phyloP scores from a whole-genome alignment of 64 coral and sea anemone species.

The Astreopora myriophthalma region DNA sequence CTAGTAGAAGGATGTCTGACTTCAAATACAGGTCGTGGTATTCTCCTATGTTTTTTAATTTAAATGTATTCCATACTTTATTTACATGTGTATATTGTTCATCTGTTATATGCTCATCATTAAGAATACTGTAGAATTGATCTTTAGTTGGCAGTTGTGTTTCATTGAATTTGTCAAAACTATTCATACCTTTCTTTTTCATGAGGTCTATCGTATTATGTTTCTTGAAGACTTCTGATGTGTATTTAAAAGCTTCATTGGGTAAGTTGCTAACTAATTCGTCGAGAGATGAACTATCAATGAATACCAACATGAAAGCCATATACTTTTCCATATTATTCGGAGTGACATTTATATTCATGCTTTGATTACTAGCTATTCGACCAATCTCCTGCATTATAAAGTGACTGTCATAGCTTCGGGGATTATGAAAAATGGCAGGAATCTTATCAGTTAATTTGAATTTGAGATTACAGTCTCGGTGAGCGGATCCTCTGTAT shows the following conservation, averaged over 20 bases:
- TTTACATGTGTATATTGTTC: background rate
- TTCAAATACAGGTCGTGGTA: background rate
- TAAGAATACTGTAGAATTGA: background rate
- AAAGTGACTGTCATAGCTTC: background rate
- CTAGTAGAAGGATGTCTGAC: background rate
- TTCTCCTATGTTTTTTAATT: background rate
- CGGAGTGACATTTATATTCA: background rate
- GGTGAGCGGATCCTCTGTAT: background rate
- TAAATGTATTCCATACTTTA: background rate
- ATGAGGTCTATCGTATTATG: background rate
- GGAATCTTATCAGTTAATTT: background rate
- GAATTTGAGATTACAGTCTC: background rate
- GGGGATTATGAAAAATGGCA: background rate
- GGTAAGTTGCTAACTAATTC: background rate
- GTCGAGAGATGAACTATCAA: background rate
- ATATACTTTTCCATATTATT: background rate
- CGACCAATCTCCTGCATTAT: background rate
- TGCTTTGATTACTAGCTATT: background rate
- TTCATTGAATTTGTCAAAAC: background rate
- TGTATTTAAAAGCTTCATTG: background rate
- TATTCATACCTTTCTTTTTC: background rate
- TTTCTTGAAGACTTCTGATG: background rate
- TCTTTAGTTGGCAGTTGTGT: background rate
- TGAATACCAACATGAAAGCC: background rate
- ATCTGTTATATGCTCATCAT: background rate